Evolutionary conservation across 2,888 invertebrate genomes (phyloP).

Genomic region (Melipona bicolor): DNA sequence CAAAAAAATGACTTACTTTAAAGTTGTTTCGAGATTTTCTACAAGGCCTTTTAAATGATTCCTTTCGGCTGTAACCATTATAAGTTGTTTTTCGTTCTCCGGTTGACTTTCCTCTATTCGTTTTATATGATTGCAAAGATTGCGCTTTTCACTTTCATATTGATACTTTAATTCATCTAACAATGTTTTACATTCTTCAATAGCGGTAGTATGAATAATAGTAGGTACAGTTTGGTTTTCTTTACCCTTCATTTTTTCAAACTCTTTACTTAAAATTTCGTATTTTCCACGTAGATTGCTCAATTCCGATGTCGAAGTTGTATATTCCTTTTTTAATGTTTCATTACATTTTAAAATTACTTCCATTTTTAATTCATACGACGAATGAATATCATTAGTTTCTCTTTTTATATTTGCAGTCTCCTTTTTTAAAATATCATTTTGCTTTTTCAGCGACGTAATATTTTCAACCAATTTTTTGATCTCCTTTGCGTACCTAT

Average conservation of each 20-base stretch:
- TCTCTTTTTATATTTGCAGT: slow-evolving; percentile 90
- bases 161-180: slow-evolving; percentile 91
- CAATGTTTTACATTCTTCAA: slow-evolving; percentile 91
- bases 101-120: slow-evolving; percentile 84
- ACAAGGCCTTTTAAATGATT: slow-evolving; percentile 85
- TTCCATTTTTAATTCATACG: slow-evolving; percentile 90
- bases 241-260: slow-evolving; percentile 85
- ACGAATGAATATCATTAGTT: slow-evolving; percentile 89
- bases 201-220: slow-evolving; percentile 88
- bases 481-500: slow-evolving; percentile 78
- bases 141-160: slow-evolving; percentile 89
- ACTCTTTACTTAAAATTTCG: slow-evolving; percentile 85
- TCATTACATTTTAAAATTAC: slow-evolving; percentile 88
- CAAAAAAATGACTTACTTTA: slow-evolving; percentile 83
- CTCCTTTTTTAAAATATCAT: slow-evolving; percentile 86
- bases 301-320: slow-evolving; percentile 86
- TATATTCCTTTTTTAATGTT: slow-evolving; percentile 88
- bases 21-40: slow-evolving; percentile 86
- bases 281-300: slow-evolving; percentile 87
- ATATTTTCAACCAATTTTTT: slow-evolving; percentile 79
- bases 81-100: slow-evolving; percentile 85
- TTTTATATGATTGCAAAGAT: slow-evolving; percentile 85
- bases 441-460: slow-evolving; percentile 80
- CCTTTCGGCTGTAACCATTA: slow-evolving; percentile 83
- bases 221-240: slow-evolving; percentile 87